These are phyloP conservation scores for Lateolabrax maculatus DNA, from an alignment of 2,797 vertebrate genomes.

Conservation along the genomic window DNA sequence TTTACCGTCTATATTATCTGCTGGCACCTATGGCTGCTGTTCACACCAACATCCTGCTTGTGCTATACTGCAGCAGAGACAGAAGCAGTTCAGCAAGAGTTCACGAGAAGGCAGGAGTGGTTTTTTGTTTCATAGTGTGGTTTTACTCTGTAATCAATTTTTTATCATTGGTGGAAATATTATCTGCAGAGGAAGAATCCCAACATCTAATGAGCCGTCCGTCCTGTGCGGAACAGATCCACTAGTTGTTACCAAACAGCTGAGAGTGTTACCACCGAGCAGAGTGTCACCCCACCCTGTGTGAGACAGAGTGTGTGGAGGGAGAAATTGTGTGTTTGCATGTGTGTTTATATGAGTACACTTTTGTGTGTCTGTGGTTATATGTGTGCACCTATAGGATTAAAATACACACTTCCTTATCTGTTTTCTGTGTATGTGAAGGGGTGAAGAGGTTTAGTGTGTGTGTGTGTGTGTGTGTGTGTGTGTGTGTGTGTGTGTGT, in stretches of 20 bases:
- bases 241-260: slow-evolving; percentile 56
- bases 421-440: slow-evolving; percentile 41
- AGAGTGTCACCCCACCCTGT: slow-evolving; percentile 41
- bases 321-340: slow-evolving; percentile 7
- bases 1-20: slow-evolving; percentile 42
- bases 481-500: slow-evolving; percentile 6
- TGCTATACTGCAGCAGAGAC: slow-evolving; percentile 51
- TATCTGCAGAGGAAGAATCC: slow-evolving; percentile 15
- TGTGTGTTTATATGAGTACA: slow-evolving; percentile 25
- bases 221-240: slow-evolving; percentile 18
- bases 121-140: slow-evolving; percentile 22
- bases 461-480: slow-evolving; percentile 21
- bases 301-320: slow-evolving; percentile 25
- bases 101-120: slow-evolving; percentile 43
- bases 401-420: slow-evolving; percentile 48
- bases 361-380: slow-evolving; percentile 35
- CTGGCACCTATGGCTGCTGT: slow-evolving; percentile 39
- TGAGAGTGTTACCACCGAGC: slow-evolving; percentile 24
- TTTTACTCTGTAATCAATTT: slow-evolving; percentile 41
- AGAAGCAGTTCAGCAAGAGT: slow-evolving; percentile 65
- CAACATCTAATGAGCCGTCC: slow-evolving; percentile 16
- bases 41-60: slow-evolving; percentile 54
- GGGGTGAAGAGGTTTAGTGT: slow-evolving; percentile 51
- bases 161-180: slow-evolving; percentile 33
- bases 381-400: slow-evolving; percentile 32